Percentiles rank a stretch among this genome's conserved stretches.
These are phyloP conservation scores for Xenops minutus DNA, from an alignment of 2,797 vertebrate genomes.

Conservation along the genomic window DNA sequence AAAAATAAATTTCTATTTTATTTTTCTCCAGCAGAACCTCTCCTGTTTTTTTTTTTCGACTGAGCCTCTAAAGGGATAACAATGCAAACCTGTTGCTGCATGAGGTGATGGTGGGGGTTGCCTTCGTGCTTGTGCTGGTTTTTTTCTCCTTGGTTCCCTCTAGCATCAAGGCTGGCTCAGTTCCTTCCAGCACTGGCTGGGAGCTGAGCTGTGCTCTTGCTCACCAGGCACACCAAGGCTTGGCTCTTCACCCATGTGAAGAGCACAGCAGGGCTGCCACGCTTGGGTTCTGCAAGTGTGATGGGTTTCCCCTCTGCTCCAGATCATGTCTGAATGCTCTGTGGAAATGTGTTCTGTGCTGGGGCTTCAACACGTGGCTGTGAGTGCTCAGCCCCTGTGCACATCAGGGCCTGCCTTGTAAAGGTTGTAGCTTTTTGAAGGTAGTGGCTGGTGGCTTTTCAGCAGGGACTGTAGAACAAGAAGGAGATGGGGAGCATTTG, in stretches of 20 bases:
- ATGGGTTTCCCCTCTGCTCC: rapidly evolving
- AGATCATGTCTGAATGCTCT: rapidly evolving
- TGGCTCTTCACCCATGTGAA: no score
- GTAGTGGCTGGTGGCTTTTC: background rate
- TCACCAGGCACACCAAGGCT: rapidly evolving
- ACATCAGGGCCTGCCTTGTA: rapidly evolving
- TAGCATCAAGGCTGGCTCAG: background rate
- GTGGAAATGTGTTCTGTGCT: rapidly evolving
- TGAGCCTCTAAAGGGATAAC: background rate
- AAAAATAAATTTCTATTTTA: background rate
- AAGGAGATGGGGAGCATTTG: background rate
- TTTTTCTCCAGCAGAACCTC: background rate
- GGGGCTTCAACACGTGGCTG: rapidly evolving
- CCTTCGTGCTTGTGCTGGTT: rapidly evolving
- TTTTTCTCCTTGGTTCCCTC: background rate
- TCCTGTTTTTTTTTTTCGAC: background rate
- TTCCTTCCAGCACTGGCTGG: background rate
- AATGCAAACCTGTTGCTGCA: background rate
- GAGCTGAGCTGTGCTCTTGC: background rate
- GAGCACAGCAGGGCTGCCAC: no score
- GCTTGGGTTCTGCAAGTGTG: rapidly evolving
- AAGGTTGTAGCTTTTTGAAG: background rate
- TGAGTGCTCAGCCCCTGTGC: background rate
- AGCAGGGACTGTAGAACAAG: background rate
- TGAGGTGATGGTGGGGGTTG: background rate